Base-by-base conservation (phyloP, 1,140 invertebrate genomes). In the Lepidurus couesii region DNA sequence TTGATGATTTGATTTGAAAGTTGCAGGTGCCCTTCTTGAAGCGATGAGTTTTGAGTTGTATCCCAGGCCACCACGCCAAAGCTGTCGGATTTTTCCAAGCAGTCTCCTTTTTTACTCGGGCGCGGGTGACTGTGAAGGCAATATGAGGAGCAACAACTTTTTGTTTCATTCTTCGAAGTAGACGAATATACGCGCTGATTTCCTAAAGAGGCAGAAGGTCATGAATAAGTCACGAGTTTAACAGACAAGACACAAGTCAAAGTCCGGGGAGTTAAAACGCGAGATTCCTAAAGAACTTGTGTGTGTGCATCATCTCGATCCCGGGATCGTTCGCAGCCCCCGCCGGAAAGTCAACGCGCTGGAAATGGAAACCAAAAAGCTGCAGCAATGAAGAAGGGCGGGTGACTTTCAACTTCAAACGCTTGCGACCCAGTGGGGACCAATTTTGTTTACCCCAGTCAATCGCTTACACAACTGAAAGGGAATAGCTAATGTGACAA, bases 401-500 rank as follows among this genome's bases (percentile, higher is more conserved):
- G 53, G 53, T 65, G 16, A 65, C 53, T 65, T 21, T 13, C 6
- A 65, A 65, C 53, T 65, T 65, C 53, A 65, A 65, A 65, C 16
- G 34, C 34, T 21, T 65, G 53, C n/a, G 53, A 65, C 53, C 53
- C 53, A n/a, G 7, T 10, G 53, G 53, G 53, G 53, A 65, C 53
- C 53, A 65, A 65, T 65, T 65, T 65, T 65, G 53, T 65, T 65
- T 65, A 65, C 53, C 53, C 53, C 53, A 65, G 53, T 21, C 53
- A 65, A 65, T 65, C 53, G 53, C 53, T 65, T 65, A 34, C 3
- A 34, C 53, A 65, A 13, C 4, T 65, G 53, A 65, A 65, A 65
- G 53, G 53, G 53, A 65, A 65, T 65, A 65, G 53, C 53, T 65
- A 65, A 65, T 65, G 53, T 65, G 53, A 65, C 53, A 65, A 65